Conservation (phyloP, 2,797 vertebrate genomes). For the Gymnothorax reevesii region DNA sequence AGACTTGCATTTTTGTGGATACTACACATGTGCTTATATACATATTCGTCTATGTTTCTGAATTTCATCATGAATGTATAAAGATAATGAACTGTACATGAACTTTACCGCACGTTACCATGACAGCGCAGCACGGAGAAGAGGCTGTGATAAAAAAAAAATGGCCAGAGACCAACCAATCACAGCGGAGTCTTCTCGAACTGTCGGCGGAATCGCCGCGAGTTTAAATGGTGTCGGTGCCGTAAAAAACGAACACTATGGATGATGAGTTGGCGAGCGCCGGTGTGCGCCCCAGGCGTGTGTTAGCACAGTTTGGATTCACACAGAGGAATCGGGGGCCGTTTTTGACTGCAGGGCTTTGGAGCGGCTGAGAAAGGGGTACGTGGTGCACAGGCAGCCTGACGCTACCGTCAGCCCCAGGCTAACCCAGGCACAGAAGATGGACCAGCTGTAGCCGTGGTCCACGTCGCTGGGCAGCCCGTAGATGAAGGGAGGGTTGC, state of each 20-base stretch:
- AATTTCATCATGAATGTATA: constrained; percentile 17
- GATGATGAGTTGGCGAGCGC: background rate
- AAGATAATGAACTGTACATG: constrained; percentile 24
- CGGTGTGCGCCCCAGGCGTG: background rate
- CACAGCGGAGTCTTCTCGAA: background rate
- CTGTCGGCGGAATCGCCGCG: background rate
- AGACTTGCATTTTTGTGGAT: constrained; percentile 12
- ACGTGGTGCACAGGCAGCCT: constrained; percentile 80
- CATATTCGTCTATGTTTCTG: constrained; percentile 1
- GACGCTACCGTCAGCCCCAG: constrained; percentile 79
- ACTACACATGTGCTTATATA: constrained; percentile 14
- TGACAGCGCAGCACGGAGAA: background rate
- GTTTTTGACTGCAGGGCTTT: constrained; percentile 77
- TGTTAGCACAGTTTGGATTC: constrained; percentile 36
- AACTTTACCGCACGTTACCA: constrained; percentile 21
- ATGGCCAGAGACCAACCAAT: background rate
- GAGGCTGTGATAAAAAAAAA: background rate
- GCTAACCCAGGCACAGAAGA: constrained; percentile 83
- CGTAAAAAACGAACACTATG: background rate
- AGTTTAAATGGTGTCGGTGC: background rate
- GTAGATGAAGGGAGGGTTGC: constrained; percentile 82
- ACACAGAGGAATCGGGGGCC: constrained; percentile 72
- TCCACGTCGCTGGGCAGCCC: constrained; percentile 81
- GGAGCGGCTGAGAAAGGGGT: constrained; percentile 75
- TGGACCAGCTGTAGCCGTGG: constrained; percentile 84